Conservation (phyloP, 2,888 invertebrate species). For the Harpagoxenus sublaevis region DNA sequence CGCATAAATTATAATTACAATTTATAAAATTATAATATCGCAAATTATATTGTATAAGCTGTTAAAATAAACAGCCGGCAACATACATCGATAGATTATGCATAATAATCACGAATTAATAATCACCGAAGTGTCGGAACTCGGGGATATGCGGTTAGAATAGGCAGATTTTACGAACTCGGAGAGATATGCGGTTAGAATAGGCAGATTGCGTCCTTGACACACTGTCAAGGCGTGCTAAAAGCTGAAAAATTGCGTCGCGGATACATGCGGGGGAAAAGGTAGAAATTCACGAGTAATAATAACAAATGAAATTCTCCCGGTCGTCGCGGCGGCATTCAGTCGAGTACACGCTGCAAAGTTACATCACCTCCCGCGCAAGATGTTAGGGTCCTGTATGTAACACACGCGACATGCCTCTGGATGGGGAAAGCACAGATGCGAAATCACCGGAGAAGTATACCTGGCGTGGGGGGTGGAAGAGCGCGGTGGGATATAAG, state of each 20-base stretch:
- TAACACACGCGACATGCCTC: slow-evolving; percentile 29
- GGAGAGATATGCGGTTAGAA: not conserved
- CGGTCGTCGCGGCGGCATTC: slow-evolving; percentile 8
- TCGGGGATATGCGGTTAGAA: too few relatives aligned
- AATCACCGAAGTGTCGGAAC: not conserved
- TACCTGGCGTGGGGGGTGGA: not conserved
- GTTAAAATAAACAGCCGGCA: not conserved
- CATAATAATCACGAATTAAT: not conserved
- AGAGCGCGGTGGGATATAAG: not conserved
- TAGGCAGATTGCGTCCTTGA: slow-evolving; percentile 27
- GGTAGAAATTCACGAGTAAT: slow-evolving; percentile 45
- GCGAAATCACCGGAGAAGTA: slow-evolving; percentile 17
- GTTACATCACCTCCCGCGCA: slow-evolving; percentile 54
- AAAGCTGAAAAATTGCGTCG: slow-evolving; percentile 27
- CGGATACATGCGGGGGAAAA: not conserved
- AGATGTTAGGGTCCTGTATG: slow-evolving; percentile 42
- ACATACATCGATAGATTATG: not conserved
- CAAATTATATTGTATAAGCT: not conserved
- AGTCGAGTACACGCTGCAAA: slow-evolving; percentile 22
- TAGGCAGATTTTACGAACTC: slow-evolving; percentile 1
- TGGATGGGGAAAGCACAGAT: not conserved
- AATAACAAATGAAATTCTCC: slow-evolving; percentile 46
- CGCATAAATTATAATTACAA: not conserved
- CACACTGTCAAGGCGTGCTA: not conserved
- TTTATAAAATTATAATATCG: not conserved